Evolutionary conservation across 2,888 invertebrate genomes (phyloP).

Genomic region (Perdita meconis): DNA sequence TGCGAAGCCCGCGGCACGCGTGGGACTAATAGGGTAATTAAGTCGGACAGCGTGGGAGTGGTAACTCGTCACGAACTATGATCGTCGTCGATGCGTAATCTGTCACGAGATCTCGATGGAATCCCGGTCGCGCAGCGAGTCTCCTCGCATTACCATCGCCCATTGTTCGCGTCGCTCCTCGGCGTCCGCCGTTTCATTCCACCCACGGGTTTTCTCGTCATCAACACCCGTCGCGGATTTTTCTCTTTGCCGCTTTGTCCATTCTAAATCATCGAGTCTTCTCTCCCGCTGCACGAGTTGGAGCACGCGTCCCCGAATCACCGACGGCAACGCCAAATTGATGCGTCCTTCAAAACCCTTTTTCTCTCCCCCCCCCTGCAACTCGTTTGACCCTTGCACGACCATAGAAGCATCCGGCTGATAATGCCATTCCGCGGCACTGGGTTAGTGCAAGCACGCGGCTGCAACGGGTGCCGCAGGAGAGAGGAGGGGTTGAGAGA

Average conservation of each 20-base stretch:
- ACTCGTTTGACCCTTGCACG: constrained; percentile 59
- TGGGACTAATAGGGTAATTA: constrained; percentile 64
- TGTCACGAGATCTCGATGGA: constrained; percentile 61
- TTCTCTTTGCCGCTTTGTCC: not conserved
- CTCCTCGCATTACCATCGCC: constrained; percentile 4
- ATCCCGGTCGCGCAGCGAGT: constrained; percentile 22
- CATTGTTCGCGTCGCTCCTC: constrained; percentile 28
- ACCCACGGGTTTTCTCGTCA: constrained; percentile 30
- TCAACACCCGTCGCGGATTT: not conserved
- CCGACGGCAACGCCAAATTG: constrained; percentile 35
- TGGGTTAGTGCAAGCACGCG: constrained; percentile 77
- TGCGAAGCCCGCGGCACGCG: constrained; percentile 35
- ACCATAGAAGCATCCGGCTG: constrained; percentile 68
- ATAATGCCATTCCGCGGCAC: constrained; percentile 73
- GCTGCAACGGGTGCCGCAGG: constrained; percentile 68
- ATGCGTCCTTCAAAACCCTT: constrained; percentile 48
- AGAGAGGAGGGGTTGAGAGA: constrained; percentile 46
- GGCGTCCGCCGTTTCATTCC: not conserved
- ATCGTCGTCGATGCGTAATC: constrained; percentile 59
- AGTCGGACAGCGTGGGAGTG: constrained; percentile 60
- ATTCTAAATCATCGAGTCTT: not conserved
- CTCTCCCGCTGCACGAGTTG: too few relatives aligned
- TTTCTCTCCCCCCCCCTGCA: constrained; percentile 26
- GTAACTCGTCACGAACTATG: constrained; percentile 65
- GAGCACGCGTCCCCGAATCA: not conserved